Evolutionary conservation across 2,113 vertebrate genomes (phyloP).

Genomic region (Nothobranchius kuhntae): DNA sequence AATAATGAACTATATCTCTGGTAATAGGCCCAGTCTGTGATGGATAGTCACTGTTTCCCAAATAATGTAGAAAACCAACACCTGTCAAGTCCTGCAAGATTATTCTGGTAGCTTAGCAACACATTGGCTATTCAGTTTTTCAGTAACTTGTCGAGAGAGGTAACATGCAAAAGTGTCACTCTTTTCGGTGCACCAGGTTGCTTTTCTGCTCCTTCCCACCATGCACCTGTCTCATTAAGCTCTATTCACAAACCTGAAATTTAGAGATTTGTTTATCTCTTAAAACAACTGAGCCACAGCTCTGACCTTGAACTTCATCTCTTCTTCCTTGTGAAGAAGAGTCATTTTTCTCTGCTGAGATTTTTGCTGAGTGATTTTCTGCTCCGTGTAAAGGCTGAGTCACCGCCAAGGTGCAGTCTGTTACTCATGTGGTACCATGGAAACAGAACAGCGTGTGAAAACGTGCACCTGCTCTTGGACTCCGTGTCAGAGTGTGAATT

Average conservation of each 20-base stretch:
- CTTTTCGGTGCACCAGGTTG: conserved; percentile 5
- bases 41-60: neutral
- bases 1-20: too few species aligned
- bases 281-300: neutral
- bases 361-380: conserved; percentile 36
- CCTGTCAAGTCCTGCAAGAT: neutral
- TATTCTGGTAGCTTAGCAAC: conserved; percentile 5
- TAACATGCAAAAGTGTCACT: neutral
- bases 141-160: conserved; percentile 1
- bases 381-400: conserved; percentile 45
- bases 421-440: conserved; percentile 61
- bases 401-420: conserved; percentile 49
- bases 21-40: too few species aligned
- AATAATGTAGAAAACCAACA: neutral
- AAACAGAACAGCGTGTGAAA: conserved; percentile 56
- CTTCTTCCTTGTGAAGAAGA: neutral
- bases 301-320: neutral
- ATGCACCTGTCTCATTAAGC: conserved; percentile 3
- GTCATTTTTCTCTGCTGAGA: conserved; percentile 9
- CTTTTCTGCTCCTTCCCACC: conserved; percentile 3
- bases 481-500: conserved; percentile 42
- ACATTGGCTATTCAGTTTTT: neutral
- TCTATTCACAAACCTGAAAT: conserved; percentile 9
- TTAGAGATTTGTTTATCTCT: neutral
- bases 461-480: conserved; percentile 57